phyloP scores from a whole-genome alignment of 2,113 vertebrate species.

The Prietella phreatophila region DNA sequence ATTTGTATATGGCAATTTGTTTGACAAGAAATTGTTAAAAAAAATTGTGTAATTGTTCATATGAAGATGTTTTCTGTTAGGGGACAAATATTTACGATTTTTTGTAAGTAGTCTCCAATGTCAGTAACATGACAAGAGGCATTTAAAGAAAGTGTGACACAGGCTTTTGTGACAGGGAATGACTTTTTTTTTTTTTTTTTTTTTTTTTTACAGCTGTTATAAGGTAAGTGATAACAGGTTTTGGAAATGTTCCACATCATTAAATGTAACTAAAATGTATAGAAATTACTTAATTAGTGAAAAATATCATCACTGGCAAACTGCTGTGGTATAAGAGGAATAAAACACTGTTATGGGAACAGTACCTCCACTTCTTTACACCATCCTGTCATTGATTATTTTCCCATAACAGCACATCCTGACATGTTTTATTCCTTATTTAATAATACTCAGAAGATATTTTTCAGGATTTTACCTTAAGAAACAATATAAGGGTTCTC shows the following conservation, averaged over 20 bases:
- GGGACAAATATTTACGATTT: background rate
- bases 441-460: background rate
- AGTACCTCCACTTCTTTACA: background rate
- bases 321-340: background rate
- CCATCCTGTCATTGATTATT: background rate
- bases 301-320: background rate
- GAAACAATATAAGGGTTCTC: background rate
- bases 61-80: background rate
- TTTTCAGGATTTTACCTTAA: background rate
- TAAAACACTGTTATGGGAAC: background rate
- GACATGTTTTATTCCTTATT: background rate
- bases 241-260: background rate
- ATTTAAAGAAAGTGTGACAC: background rate
- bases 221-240: background rate
- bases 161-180: background rate
- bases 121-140: background rate
- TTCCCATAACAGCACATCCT: background rate
- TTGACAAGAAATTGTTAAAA: background rate
- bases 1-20: background rate
- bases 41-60: background rate
- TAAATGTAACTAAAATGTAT: background rate
- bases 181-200: too few species aligned
- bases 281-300: background rate
- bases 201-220: background rate
- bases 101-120: background rate